Percentiles rank a stretch among this genome's conserved stretches.
phyloP scores from a whole-genome alignment of 2,113 vertebrate genomes.

The Pseudonaja textilis region DNA sequence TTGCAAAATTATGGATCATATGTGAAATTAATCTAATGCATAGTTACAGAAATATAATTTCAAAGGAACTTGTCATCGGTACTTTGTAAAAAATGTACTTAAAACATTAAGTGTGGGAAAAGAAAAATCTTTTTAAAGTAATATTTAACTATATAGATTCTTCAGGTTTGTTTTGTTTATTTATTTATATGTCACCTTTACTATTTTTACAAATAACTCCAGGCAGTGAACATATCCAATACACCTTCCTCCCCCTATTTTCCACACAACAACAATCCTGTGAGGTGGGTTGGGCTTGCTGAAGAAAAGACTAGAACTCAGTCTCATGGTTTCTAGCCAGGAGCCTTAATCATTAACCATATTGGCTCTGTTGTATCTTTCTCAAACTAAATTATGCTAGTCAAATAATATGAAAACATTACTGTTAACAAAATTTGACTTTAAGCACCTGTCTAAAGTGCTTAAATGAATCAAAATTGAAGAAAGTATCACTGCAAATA shows the following conservation, averaged over 20 bases:
- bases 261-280: not conserved
- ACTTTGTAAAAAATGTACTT: not conserved
- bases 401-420: slow-evolving; percentile 35
- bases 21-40: not conserved
- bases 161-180: not conserved
- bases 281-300: not conserved
- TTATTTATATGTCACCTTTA: not conserved
- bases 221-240: not conserved
- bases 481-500: slow-evolving; percentile 55
- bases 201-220: not conserved
- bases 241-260: not conserved
- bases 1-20: not conserved
- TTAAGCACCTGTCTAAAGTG: slow-evolving; percentile 35
- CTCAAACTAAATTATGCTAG: slow-evolving; percentile 30
- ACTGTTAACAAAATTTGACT: slow-evolving; percentile 40
- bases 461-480: slow-evolving; percentile 53
- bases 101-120: not conserved
- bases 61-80: not conserved
- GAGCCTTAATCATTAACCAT: not conserved
- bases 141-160: not conserved
- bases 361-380: not conserved
- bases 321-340: not conserved
- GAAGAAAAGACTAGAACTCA: not conserved
- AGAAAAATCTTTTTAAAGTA: not conserved
- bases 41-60: slow-evolving; percentile 9